phyloP scores from a whole-genome alignment of 64 coral and sea anemone species.

The Trachythela sp. region DNA sequence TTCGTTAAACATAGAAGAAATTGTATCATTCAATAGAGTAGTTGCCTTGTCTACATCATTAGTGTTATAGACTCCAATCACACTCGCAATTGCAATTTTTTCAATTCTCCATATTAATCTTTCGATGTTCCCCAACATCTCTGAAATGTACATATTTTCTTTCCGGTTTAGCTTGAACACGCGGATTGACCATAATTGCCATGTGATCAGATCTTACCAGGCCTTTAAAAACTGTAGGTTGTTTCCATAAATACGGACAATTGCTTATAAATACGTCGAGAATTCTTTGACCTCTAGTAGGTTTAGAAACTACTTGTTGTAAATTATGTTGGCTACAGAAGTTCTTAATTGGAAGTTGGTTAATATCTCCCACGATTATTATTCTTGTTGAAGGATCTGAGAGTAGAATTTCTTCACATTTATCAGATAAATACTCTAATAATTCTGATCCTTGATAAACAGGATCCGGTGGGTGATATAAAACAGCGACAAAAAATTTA shows the following conservation, averaged over 20 bases:
- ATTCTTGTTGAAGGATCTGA: constrained; percentile 43
- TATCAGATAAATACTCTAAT: constrained; percentile 44
- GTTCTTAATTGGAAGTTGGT: constrained; percentile 27
- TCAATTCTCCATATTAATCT: constrained; percentile 45
- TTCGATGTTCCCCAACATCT: constrained; percentile 29
- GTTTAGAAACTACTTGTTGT: constrained; percentile 35
- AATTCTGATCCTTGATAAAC: constrained; percentile 35
- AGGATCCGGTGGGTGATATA: constrained; percentile 57
- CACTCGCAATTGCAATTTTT: constrained; percentile 23
- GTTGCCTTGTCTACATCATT: constrained; percentile 30
- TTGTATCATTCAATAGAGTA: neutral
- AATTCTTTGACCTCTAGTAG: constrained; percentile 39
- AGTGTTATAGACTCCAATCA: constrained; percentile 39
- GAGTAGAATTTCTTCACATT: constrained; percentile 48
- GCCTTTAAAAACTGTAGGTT: neutral
- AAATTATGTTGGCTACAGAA: constrained; percentile 43
- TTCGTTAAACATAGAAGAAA: constrained; percentile 45
- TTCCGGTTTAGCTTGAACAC: constrained; percentile 34
- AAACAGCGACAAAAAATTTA: constrained; percentile 41
- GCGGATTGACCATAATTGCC: constrained; percentile 30
- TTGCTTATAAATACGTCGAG: constrained; percentile 57
- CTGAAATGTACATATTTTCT: constrained; percentile 32
- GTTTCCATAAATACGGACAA: constrained; percentile 52
- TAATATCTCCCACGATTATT: constrained; percentile 46
- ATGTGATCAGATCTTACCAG: constrained; percentile 61